Percentiles rank a stretch among this genome's conserved stretches.
phyloP scores from a whole-genome alignment of 2,797 vertebrate genomes.

The Aselliscus stoliczkanus region DNA sequence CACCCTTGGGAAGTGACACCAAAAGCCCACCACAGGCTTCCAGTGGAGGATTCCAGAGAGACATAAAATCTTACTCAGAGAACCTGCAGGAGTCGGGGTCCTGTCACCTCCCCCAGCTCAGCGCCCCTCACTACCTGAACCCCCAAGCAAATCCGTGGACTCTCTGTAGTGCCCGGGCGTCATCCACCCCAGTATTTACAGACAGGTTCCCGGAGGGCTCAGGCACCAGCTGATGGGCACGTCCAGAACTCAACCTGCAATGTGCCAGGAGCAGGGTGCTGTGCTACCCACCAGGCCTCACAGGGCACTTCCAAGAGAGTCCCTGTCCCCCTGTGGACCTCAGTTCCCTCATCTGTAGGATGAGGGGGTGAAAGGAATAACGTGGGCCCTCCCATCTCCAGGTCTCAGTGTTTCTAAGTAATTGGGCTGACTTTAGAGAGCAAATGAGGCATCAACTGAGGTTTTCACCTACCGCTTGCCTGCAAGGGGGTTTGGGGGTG shows the following conservation, averaged over 20 bases:
- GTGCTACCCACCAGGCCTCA: neutral
- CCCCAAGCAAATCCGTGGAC: neutral
- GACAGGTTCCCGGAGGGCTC: too few species aligned
- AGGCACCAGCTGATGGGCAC: neutral
- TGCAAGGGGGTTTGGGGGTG: neutral
- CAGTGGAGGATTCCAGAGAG: neutral
- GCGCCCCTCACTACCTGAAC: neutral
- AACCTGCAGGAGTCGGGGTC: neutral
- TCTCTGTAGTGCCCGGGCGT: neutral
- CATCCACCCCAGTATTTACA: neutral
- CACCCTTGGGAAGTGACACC: neutral
- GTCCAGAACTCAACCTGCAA: neutral
- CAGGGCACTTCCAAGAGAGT: neutral
- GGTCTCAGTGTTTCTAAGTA: neutral
- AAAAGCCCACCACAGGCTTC: neutral
- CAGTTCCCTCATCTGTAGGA: neutral
- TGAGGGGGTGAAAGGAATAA: fast-evolving
- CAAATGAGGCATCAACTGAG: neutral
- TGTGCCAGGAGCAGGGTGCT: neutral
- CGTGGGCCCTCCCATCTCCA: too few species aligned
- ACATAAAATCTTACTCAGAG: neutral
- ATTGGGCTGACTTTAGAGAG: neutral
- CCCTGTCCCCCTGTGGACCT: neutral
- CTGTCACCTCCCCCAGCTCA: neutral
- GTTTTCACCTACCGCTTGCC: fast-evolving